Evolutionary conservation across 2,113 vertebrate genomes (phyloP), one percentile per base, ranked within the genome.

Genomic region (Malurus elegans): DNA sequence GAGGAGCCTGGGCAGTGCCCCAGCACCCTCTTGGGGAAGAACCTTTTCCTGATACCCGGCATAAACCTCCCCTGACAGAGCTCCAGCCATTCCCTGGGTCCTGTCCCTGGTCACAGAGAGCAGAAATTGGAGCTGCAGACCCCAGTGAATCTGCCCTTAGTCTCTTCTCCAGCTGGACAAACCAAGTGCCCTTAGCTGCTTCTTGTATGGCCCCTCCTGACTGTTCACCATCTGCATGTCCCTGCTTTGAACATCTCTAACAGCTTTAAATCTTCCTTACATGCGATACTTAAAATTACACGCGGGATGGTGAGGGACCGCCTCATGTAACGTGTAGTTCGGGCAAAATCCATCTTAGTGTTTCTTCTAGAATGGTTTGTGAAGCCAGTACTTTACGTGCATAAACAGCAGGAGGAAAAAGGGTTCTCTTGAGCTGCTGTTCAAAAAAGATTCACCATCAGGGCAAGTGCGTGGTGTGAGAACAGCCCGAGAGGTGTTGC

Each of bases 291-390:
- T 45, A 45, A 34, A 74, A 25, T 61, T 58, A 16, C 44, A 12
- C n/a, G 4, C 16, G 8, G 5, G 5, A 2, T 31, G n/a, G 14
- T 3, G 66, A 45, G 40, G 21, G 15, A 21, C 57, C 56, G 34
- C 61, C 19, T 54, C 26, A 2, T 1, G 11, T 31, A 34, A 10
- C 2, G 18, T 0, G 0, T 26, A 44, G 10, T 21, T 67, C 4
- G 0, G 45, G 21, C 2, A 9, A 93, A 34, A 66, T 21, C 20
- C 1, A 0, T 28, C 42, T 58, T 26, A 26, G 7, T 1, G 0
- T 34, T 44, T 29, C 44, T 72, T 74, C 38, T 50, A 14, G 48
- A 88, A 23, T 44, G 21, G 25, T 36, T 79, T 5, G 11, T 61
- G 28, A 88, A 82, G 61, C 29, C 21, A 0, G 3, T 44, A 40